Evolutionary conservation across 2,113 vertebrate genomes (phyloP), one percentile per base, ranked within the genome.

Genomic region (Tachysurus fulvidraco): DNA sequence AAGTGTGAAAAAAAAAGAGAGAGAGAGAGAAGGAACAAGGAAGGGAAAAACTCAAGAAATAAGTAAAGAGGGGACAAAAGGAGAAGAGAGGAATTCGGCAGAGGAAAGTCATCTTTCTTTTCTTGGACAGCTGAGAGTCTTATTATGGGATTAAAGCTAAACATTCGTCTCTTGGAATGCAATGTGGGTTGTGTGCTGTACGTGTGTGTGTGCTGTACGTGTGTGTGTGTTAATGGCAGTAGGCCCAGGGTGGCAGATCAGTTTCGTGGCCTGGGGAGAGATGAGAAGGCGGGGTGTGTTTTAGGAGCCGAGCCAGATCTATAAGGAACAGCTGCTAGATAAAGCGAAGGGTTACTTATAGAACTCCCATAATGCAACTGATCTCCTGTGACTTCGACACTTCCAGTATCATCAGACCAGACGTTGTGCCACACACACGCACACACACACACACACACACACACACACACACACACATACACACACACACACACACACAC

Each of bases 81-180:
- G 88, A 83, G 85, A 86, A 83, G 64, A 85, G 83, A 89, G 92
- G 91, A 93, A 92, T 94, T 93, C 91, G 94, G 91, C 92, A 93
- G 93, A 91, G 92, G 91, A 94, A 94, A 93, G 93, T 92, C 93
- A 77, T 95, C 92, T 94, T 93, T 95, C 93, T 95, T 94, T 95
- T 92, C 89, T 88, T 90, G 92, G 95, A 95, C 95, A 95, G 95
- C 94, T 95, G 95, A 96, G 94, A 92, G 92, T 95, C 94, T 94
- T 95, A 95, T 95, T 95, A 94, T 94, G 91, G 94, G 95, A 95
- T 95, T 96, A 95, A 91, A 95, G 93, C 94, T 92, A 94, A 95
- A 94, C 94, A 95, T 93, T 92, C 86, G 87, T 91, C 92, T 88
- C 73, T 19, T 86, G 94, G 90, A 91, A 91, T 91, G 83, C 91